Conservation (phyloP, 1,140 invertebrate genomes). For the Tetranychus cinnabarinus region DNA sequence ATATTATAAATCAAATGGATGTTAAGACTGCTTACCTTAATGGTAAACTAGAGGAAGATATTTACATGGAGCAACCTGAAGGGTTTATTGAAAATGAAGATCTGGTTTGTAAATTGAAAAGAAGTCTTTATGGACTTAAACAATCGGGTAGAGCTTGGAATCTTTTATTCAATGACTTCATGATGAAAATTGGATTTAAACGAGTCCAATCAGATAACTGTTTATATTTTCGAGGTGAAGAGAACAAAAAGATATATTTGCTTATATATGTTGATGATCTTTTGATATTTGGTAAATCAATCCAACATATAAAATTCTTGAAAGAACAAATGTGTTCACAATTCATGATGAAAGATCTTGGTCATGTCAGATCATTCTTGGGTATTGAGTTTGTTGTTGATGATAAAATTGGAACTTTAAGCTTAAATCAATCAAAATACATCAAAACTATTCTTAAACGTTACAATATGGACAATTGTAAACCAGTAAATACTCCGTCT, state of each 20-base stretch:
- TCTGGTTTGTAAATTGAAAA: constrained; percentile 14
- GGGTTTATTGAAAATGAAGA: constrained; percentile 12
- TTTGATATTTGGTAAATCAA: constrained; percentile 1
- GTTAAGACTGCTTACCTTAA: constrained; percentile 22
- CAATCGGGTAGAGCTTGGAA: constrained; percentile 22
- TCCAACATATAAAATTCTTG: not conserved
- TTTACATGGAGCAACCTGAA: constrained; percentile 20
- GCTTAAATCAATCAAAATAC: constrained; percentile 4
- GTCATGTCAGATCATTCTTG: constrained; percentile 6
- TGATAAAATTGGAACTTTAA: not conserved
- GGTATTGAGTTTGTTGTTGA: constrained; percentile 10
- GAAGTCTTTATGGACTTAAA: constrained; percentile 22
- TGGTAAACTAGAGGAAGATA: constrained; percentile 18
- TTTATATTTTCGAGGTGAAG: not conserved
- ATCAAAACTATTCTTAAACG: constrained; percentile 2
- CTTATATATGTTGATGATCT: constrained; percentile 13
- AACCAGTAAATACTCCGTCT: constrained; percentile 2
- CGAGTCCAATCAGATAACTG: constrained; percentile 3
- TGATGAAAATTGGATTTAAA: constrained; percentile 2
- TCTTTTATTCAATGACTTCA: constrained; percentile 11
- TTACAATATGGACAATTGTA: constrained; percentile 10
- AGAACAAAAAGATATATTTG: constrained; percentile 4
- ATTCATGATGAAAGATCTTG: not conserved
- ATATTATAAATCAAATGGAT: constrained; percentile 17
- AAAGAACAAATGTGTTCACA: not conserved